These are phyloP conservation scores for Tapera naevia DNA, from an alignment of 2,797 vertebrate genomes.

Conservation along the genomic window DNA sequence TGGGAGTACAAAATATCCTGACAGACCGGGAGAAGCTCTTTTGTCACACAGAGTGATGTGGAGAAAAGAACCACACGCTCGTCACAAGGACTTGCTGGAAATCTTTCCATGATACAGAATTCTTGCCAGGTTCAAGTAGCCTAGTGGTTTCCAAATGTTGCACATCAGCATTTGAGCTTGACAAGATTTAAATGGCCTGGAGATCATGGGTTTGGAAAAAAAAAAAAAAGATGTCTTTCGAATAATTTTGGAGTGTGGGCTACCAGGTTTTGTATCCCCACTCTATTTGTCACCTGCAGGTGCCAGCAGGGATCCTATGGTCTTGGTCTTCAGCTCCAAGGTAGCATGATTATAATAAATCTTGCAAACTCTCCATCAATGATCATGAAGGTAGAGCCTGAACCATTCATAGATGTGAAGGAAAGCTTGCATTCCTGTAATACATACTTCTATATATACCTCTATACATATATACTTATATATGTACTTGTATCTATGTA, in stretches of 20 bases:
- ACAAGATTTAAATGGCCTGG: not conserved
- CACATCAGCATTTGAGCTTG: not conserved
- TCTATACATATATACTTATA: not conserved
- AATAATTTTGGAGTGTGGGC: not conserved
- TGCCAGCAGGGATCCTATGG: not conserved
- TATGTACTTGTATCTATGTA: not conserved
- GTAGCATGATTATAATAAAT: not conserved
- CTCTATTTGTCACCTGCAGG: not conserved
- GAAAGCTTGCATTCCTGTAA: not conserved
- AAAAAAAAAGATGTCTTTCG: not conserved
- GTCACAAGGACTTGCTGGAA: rapidly evolving
- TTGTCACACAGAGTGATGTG: not conserved
- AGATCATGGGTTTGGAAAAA: not conserved
- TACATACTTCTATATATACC: rapidly evolving
- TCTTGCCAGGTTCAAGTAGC: not conserved
- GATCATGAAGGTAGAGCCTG: not conserved
- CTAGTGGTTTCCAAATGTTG: not conserved
- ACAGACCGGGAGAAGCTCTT: not conserved
- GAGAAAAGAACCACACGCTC: not conserved
- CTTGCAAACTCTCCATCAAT: not conserved
- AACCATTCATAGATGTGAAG: not conserved
- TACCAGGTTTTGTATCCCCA: not conserved
- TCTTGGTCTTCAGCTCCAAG: not conserved
- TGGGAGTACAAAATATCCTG: not conserved
- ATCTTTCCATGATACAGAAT: not conserved